Evolutionary conservation across 1,140 invertebrate species (phyloP), one percentile per base, ranked within the genome.

Genomic region (Drosophila mayri): DNA sequence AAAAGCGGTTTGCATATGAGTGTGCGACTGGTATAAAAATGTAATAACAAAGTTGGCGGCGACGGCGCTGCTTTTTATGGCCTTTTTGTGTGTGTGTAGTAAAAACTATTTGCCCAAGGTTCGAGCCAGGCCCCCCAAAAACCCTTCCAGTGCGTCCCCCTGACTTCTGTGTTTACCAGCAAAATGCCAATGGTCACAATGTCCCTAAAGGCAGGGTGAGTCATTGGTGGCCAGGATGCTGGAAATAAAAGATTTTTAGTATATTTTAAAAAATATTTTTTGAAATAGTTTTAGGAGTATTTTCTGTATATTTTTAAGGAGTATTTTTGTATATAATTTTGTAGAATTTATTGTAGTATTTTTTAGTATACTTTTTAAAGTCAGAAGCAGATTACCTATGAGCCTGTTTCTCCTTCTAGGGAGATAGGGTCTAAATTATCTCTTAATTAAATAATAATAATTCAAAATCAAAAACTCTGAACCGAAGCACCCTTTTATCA

Each of bases 171-270:
- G 82, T 87, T 77, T 80, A 80, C 83, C 81, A 87, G 81, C 83
- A 86, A 87, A 87, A 88, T 88, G 71, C 84, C 84, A 87, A 87
- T 87, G 84, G 84, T 71, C 82, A 81, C 78, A 81, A 76, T 63
- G 67, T 65, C 63, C 50, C 58, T 32, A 18, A 55, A 55, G 32
- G n/a, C 16, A 47, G 55, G 64, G 64, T 67, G 38, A 2, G 4
- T 22, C 38, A 32, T 16, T 41, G 50, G 50, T 32, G 4, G 2
- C 9, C 25, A 1, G 14, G n/a, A 7, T n/a, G 12, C 5, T 11
- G 18, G 4, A 38, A 55, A 16, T 6, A 3, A 3, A 16, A 46
- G 22, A 4, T 14, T 12, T 46, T 46, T 25, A 3, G 3, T 1
- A 46, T 16, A 4, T 18, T 41, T 18, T n/a, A 4, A 0, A 0